phyloP scores from a whole-genome alignment of 2,888 invertebrate species.

The Aricia artaxerxes region DNA sequence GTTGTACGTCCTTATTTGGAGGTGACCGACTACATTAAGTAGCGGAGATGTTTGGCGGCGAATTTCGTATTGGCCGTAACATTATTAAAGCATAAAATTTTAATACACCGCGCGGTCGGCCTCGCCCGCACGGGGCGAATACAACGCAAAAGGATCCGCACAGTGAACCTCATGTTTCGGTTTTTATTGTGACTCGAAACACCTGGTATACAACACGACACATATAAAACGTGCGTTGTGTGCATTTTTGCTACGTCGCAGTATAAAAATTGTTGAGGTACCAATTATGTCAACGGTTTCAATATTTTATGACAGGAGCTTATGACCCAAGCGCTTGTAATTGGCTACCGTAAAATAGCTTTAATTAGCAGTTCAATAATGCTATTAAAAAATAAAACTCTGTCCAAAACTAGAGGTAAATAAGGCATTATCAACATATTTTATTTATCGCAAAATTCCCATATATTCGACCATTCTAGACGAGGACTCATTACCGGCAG shows the following conservation, averaged over 20 bases:
- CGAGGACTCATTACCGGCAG: not conserved
- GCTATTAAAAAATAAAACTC: too few relatives aligned
- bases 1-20: not conserved
- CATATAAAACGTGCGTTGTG: too few relatives aligned
- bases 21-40: constrained; percentile 10
- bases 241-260: too few relatives aligned
- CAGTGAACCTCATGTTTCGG: not conserved
- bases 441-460: not conserved
- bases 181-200: not conserved
- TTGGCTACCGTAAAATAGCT: not conserved
- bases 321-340: not conserved
- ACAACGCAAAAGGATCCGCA: not conserved
- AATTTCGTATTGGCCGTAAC: constrained; percentile 13
- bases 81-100: constrained; percentile 6
- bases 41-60: not conserved
- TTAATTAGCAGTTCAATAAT: too few relatives aligned
- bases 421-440: too few relatives aligned
- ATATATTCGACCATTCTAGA: not conserved
- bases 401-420: too few relatives aligned
- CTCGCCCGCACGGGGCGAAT: not conserved
- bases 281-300: too few relatives aligned
- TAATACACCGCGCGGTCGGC: not conserved
- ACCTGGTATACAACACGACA: not conserved
- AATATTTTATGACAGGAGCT: not conserved
- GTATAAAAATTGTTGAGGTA: too few relatives aligned